Base-by-base conservation (phyloP, 2,797 vertebrate genomes). In the Tragopan temminckii region DNA sequence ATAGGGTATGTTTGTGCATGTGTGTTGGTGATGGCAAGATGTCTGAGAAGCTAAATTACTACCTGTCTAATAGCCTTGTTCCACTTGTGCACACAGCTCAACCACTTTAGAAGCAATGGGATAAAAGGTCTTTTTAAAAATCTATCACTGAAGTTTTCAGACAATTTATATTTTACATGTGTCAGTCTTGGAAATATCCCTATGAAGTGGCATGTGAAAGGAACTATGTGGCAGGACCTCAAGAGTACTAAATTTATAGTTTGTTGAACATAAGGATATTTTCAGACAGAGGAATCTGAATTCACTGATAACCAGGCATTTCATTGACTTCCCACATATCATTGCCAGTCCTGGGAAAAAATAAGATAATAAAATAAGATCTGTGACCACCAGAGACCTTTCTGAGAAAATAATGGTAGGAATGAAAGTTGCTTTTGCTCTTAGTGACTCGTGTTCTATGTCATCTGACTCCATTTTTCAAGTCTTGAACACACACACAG, bases 291-390 rank as follows among this genome's bases (percentile, higher is more conserved):
- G 88, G n/a, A 64, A 79, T 5, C 27, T 15, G 3, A 59, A 72
- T 91, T 64, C 74, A 50, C 35, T 80, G 31, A 57, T 58, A 82
- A 88, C 33, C 59, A 71, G 31, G n/a, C 18, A 46, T 29, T 88
- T 59, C 46, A 31, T 3, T 80, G 35, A 43, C n/a, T 59, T 43
- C 45, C 25, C 43, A 64, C 27, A 19, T 24, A 57, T 53, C 68
- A 77, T 68, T 81, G 38, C 24, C 35, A 48, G 48, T 20, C 16
- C 78, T 74, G 20, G 21, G 61, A 52, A 74, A 80, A 76, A 83
- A 67, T 64, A 81, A 27, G 31, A 85, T 13, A 84, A 53, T 45
- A 58, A 94, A 83, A 76, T 21, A 42, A 5, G 14, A 77, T 23
- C 13, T 46, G 7, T 33, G 33, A 52, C 16, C 5, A 1, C 4